Conservation (phyloP, 2,113 vertebrate species). For the Circaetus cinerascens region DNA sequence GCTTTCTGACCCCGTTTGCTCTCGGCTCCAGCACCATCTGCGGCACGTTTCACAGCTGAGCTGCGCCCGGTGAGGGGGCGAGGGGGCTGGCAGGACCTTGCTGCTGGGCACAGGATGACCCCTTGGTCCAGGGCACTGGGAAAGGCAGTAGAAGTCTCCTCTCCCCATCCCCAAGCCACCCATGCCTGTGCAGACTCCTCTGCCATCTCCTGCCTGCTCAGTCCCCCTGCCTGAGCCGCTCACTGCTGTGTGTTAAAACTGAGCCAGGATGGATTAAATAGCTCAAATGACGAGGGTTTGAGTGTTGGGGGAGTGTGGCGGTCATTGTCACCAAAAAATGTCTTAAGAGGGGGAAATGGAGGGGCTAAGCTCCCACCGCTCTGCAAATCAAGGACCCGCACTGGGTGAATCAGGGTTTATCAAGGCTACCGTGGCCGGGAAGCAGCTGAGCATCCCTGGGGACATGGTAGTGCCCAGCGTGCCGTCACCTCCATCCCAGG, state of each 20-base stretch:
- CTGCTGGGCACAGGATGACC: background rate
- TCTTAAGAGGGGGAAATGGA: background rate
- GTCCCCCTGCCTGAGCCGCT: background rate
- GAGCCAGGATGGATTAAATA: background rate
- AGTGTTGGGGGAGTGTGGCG: background rate
- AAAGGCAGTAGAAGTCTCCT: background rate
- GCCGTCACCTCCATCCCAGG: background rate
- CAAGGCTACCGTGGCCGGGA: background rate
- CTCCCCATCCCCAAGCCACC: background rate
- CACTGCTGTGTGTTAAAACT: background rate
- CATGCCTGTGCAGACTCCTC: accelerated
- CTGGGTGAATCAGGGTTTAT: background rate
- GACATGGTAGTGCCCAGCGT: accelerated
- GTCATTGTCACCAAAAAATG: background rate
- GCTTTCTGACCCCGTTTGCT: background rate
- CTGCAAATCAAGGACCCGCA: accelerated
- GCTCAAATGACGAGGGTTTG: background rate
- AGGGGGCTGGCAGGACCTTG: background rate
- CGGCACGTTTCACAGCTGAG: background rate
- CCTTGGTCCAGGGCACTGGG: accelerated
- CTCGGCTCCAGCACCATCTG: background rate
- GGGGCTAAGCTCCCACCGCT: background rate
- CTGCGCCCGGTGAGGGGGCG: background rate
- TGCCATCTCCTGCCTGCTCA: background rate
- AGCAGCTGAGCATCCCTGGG: background rate